phyloP scores from a whole-genome alignment of 2,888 invertebrate genomes.

The Xanthorhoe spadicearia region DNA sequence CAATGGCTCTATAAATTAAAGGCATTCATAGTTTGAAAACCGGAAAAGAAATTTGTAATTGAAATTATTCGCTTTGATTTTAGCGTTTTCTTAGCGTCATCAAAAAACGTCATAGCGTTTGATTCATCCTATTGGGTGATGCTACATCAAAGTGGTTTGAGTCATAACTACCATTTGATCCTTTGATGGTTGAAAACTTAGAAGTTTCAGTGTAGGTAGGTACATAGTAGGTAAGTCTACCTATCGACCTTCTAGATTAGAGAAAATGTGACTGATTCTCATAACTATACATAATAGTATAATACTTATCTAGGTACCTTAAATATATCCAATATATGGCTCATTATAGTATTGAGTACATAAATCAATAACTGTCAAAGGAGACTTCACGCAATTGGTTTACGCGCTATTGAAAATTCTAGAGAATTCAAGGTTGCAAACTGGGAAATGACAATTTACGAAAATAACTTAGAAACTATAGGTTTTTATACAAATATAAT shows the following conservation, averaged over 20 bases:
- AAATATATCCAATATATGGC: too few species aligned
- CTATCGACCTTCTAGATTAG: too few species aligned
- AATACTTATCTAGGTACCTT: too few species aligned
- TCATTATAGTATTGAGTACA: neutral
- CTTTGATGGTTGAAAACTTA: neutral
- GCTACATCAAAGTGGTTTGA: constrained; percentile 10
- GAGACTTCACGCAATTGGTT: neutral
- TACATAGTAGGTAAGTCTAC: too few species aligned
- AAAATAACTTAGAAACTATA: constrained; percentile 41
- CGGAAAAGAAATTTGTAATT: neutral
- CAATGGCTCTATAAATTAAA: neutral
- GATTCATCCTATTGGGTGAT: constrained; percentile 8
- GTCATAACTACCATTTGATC: constrained; percentile 5
- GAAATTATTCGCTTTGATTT: neutral
- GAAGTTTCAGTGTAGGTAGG: too few species aligned
- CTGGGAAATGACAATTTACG: constrained; percentile 54
- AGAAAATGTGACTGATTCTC: too few species aligned
- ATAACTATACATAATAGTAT: too few species aligned
- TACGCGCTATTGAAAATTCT: neutral
- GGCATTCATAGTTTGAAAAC: neutral
- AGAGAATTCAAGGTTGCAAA: constrained; percentile 42
- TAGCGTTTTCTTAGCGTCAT: neutral
- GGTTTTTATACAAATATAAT: neutral
- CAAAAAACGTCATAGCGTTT: constrained; percentile 2
- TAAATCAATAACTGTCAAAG: constrained; percentile 5